Evolutionary conservation across 2,888 invertebrate species (phyloP).

Genomic region (Acleris laterana): DNA sequence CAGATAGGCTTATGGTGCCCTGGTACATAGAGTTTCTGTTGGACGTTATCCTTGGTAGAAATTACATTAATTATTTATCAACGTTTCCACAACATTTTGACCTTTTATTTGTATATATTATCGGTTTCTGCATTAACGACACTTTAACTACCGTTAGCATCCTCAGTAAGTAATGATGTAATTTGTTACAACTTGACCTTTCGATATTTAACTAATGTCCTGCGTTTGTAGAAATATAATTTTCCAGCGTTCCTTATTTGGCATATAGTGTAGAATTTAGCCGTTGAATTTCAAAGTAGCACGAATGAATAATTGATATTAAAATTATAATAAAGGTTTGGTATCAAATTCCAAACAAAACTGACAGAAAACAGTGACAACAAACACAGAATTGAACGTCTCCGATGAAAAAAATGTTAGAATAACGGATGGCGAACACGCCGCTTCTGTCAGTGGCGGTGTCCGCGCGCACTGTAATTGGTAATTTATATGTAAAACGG

Average conservation of each 20-base stretch:
- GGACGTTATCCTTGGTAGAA: not conserved
- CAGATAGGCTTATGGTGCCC: conserved; percentile 43
- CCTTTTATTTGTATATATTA: not conserved
- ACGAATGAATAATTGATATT: too few relatives aligned
- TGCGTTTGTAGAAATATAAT: not conserved
- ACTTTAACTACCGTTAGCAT: not conserved
- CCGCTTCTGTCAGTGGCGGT: conserved; percentile 51
- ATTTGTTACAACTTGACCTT: conserved; percentile 4
- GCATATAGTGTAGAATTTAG: not conserved
- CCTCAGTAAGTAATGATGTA: conserved; percentile 4
- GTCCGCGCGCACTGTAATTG: conserved; percentile 58
- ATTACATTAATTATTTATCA: not conserved
- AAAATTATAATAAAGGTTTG: too few relatives aligned
- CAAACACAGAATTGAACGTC: not conserved
- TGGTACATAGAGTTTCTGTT: not conserved
- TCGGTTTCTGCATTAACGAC: conserved; percentile 1
- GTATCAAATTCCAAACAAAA: not conserved
- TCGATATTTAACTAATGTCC: not conserved
- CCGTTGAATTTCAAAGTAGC: too few relatives aligned
- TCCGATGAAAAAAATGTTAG: conserved; percentile 13
- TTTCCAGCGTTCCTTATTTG: conserved; percentile 14
- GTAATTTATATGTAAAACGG: conserved; percentile 81
- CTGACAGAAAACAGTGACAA: not conserved
- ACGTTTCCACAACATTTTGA: not conserved
- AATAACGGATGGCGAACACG: conserved; percentile 44